Evolutionary conservation across 2,113 vertebrate genomes (phyloP), one percentile per base, ranked within the genome.

Genomic region (Thoracochromis brauschi): DNA sequence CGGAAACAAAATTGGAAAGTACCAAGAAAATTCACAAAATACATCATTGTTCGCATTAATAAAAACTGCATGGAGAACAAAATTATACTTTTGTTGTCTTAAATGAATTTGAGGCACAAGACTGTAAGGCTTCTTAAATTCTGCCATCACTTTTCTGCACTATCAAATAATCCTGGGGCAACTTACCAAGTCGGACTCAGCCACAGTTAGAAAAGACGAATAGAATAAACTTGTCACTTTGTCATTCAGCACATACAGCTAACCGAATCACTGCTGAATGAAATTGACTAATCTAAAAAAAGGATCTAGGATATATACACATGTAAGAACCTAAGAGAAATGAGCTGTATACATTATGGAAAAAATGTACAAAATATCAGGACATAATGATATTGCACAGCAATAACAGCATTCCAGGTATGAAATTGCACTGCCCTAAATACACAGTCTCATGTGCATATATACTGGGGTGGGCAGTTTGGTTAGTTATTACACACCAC

Each of bases 341-440:
- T 35, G 0, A 35, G 6, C 31, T n/a, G 16, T 1, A 12, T 1
- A 35, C 0, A 63, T 63, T 12, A 63, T 12, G 58, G 9, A 5
- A n/a, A 63, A 63, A 63, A 60, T 4, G 2, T 19, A 17, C 8
- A 60, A 33, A 60, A 63, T 63, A 63, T 63, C 17, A 35, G 58
- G 17, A 35, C 4, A 63, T 63, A 63, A 63, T n/a, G 31, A 35
- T 12, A 63, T 63, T 35, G 58, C 31, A 63, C 31, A 11, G 29
- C 29, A 63, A 11, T 19, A 63, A 19, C 0, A 63, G 9, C 58
- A 33, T 33, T 3, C 58, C 16, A 33, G 9, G 29, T 63, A 11
- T 33, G 58, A 63, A 35, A 63, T 0, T 35, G 31, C 60, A 35
- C 58, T 0, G 31, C 31, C 0, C 58, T 35, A n/a, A 63, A 63